Base-by-base conservation (phyloP, 2,113 vertebrate genomes). In the Colistium nudipinnis region DNA sequence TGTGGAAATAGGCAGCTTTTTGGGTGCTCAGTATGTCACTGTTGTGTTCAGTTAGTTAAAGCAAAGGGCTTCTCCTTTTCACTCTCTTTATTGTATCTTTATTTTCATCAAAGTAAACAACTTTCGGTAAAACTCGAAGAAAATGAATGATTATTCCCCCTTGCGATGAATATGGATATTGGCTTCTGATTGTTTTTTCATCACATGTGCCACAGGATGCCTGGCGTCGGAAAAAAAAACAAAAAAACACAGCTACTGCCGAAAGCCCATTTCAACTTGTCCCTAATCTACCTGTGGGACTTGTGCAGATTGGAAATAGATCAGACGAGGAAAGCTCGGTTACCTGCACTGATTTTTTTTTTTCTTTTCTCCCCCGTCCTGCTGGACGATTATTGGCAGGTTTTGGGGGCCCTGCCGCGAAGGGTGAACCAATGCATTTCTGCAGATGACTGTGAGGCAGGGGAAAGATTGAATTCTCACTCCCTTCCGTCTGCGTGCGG, bases 381-480 rank as follows among this genome's bases (percentile, higher is more conserved):
- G 24, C 33, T 68, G 76, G 76, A 82, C 70, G 59, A 81, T 85
- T 79, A 89, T 76, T 76, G 80, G 78, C 72, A 89, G 81, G 54
- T 79, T 84, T 80, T 78, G 84, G 85, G n/a, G 81, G 74, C 81
- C 76, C 64, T 66, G 66, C 80, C 44, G 39, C 56, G 38, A 89
- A 86, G 74, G 78, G 66, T 27, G 87, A 91, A 89, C 82, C 77
- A 89, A 90, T 25, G 78, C 82, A 69, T 90, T 91, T 91, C 85
- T 81, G 62, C 80, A 92, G 76, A 87, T 89, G 78, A 92, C 82
- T 90, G 78, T 74, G 88, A 91, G 79, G 78, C 78, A 84, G 13
- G 82, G 41, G 79, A 90, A 85, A 91, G 88, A 92, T 92, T 92
- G 61, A 92, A 48, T 66, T 86, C 88, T 90, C 86, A 81, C 83